Evolutionary conservation across 2,797 vertebrate genomes (phyloP), one percentile per base, ranked within the genome.

Genomic region (Malurus leucopterus): DNA sequence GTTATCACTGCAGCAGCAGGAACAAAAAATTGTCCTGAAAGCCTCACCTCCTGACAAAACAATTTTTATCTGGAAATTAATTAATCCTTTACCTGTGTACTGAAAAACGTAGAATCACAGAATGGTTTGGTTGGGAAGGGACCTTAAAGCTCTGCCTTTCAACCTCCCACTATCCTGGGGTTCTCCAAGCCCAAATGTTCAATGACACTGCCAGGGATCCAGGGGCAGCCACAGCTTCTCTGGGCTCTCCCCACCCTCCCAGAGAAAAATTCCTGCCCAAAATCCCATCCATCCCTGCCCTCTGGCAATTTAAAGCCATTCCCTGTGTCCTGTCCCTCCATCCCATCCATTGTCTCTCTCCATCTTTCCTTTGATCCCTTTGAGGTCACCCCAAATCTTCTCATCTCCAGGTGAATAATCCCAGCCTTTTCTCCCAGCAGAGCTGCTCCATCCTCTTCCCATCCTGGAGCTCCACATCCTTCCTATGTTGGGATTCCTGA

Each of bases 61-160:
- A 47, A 27, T 69, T 61, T 55, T 41, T 20, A 59, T 51, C 34
- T 65, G 29, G 47, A 64, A 73, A 75, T 49, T 20, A 51, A 30
- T 83, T 67, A 61, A 61, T 71, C 2, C 11, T 70, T 73, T 71
- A 62, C 8, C 15, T 65, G 10, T 54, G 4, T 9, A 13, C 6
- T 32, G 41, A 83, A 41, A 65, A 26, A 2, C 26, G 17, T 1
- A 22, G 17, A 51, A 30, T 40, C 16, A 38, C 24, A 5, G 15
- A 43, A 34, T n/a, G 11, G 4, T 57, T 50, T 76, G 55, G 11
- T 2, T 15, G 46, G 16, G 20, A 2, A 43, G 4, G 11, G 11
- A 29, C 11, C 8, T 2, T 1, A 43, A 49, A 49, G 0, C 1
- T 4, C 43, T 8, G 2, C 36, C 36, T 36, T 36, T 36, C 36